Evolutionary conservation across 2,888 invertebrate genomes (phyloP), one percentile per base, ranked within the genome.

Genomic region (Acanthoscelides obtectus): DNA sequence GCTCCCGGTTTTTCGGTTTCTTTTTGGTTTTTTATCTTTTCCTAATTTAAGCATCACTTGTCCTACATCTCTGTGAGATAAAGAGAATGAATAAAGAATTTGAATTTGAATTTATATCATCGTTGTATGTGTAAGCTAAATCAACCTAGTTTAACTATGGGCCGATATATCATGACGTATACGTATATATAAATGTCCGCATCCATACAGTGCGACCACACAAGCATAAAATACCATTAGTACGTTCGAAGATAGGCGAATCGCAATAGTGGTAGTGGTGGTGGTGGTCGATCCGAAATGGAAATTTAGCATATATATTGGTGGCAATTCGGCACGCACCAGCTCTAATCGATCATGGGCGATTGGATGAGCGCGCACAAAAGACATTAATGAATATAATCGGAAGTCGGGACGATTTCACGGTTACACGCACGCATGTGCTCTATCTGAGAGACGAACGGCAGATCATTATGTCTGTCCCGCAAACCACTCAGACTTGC

Each of bases 341-440:
- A 68, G 22, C 25, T 68, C 22, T 45, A 22, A 22, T 19, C 78
- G 78, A 81, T 81, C 80, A 77, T 72, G 64, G 75, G 76, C 76
- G 79, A 78, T 76, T 74, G 78, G 74, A 77, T 77, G 77, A 76
- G 68, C 75, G 73, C 75, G 72, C 74, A 80, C 80, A 81, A 80
- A 79, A 78, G 80, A 74, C 75, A 75, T 73, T 79, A 79, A 79
- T 79, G 80, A 80, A 79, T 79, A 78, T 79, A 81, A 79, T 80
- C 80, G 79, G 79, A 79, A 79, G 76, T 76, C 76, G 72, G 25
- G 77, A 77, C 79, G 79, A 80, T 81, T 81, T 81, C 79, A 80
- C 80, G 78, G 45, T 45, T 45, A 45, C 45, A 3, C 45, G 45
- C 45, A 45, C 45, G 45, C 45, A 45, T 45, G 45, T 45, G 45